Base-by-base conservation (phyloP, 64 coral and sea anemone genomes). In the Cladopsammia gracilis region DNA sequence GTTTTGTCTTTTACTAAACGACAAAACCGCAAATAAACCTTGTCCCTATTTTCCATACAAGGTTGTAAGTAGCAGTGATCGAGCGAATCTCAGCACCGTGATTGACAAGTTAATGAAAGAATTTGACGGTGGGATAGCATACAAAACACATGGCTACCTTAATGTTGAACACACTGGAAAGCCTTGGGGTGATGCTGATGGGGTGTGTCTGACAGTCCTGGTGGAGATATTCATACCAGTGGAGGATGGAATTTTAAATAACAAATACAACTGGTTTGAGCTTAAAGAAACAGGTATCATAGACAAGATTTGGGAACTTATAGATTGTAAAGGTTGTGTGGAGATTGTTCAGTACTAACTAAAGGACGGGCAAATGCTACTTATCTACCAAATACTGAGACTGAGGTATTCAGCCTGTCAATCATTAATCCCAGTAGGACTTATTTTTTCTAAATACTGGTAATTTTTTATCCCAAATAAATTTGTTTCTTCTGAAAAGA, bases 101-200 rank as follows among this genome's bases (percentile, higher is more conserved):
- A 56, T 76, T 76, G 49, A 60, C 14, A 10, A 16, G 65, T 58
- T 89, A 67, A 25, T 94, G 72, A 76, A 23, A 83, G 62, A 83
- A 57, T 52, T 88, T 74, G 66, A 89, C 77, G 24, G 78, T 77
- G 4, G 59, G 52, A 50, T 72, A 76, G 18, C 83, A 74, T 58
- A 94, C 83, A 79, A 91, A 80, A 52, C 81, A 10, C 82, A 88
- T 98, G 96, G 96, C 19, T 51, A 91, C 14, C 86, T 98, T 22
- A 91, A 60, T 49, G 48, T 98, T 18, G 96, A 98, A 83, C 96
- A 98, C 87, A 93, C 73, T 54, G 92, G 96, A 20, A 93, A 82
- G 25, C 92, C 96, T 20, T 82, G 85, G 44, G 92, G 95, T 23
- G 56, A 34, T 22, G 92, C 88, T 59, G 96, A 98, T 88, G 96